phyloP scores from a whole-genome alignment of 2,113 vertebrate species.

The Oophaga pumilio region DNA sequence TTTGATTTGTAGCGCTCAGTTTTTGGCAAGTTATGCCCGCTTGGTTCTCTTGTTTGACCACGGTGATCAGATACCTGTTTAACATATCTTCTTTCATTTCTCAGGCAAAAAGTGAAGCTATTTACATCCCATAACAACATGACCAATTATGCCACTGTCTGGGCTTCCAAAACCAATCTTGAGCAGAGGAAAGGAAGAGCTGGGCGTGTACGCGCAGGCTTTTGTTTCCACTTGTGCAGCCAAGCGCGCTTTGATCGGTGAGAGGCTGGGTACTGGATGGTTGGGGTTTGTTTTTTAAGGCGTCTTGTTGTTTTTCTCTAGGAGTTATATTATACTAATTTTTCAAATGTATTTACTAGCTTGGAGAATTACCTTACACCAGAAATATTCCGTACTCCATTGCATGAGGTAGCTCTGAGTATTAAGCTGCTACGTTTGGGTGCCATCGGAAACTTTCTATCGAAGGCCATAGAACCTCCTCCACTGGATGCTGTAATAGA shows the following conservation, averaged over 20 bases:
- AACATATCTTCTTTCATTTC: neutral
- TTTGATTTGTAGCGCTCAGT: no score
- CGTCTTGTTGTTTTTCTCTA: neutral
- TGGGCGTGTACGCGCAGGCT: slow-evolving; percentile 85
- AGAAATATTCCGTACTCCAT: slow-evolving; percentile 92
- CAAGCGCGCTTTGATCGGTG: slow-evolving; percentile 87
- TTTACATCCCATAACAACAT: slow-evolving; percentile 98
- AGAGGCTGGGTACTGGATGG: neutral
- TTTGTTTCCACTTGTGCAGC: slow-evolving; percentile 94
- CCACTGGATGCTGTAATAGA: slow-evolving; percentile 95
- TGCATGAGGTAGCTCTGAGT: slow-evolving; percentile 92
- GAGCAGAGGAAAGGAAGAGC: slow-evolving; percentile 94
- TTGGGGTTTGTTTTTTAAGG: neutral
- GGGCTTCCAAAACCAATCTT: slow-evolving; percentile 96
- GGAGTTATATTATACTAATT: neutral
- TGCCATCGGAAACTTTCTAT: slow-evolving; percentile 89
- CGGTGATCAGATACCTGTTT: neutral
- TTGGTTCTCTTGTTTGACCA: no score
- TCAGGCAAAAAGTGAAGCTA: slow-evolving; percentile 94
- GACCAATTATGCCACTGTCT: slow-evolving; percentile 97
- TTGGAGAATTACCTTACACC: slow-evolving; percentile 94
- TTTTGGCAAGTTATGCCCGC: no score
- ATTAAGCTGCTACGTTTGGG: slow-evolving; percentile 92
- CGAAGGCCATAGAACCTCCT: slow-evolving; percentile 96
- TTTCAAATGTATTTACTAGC: slow-evolving; percentile 65